Evolutionary conservation across 2,888 invertebrate genomes (phyloP).

Genomic region (Lysandra bellargus): DNA sequence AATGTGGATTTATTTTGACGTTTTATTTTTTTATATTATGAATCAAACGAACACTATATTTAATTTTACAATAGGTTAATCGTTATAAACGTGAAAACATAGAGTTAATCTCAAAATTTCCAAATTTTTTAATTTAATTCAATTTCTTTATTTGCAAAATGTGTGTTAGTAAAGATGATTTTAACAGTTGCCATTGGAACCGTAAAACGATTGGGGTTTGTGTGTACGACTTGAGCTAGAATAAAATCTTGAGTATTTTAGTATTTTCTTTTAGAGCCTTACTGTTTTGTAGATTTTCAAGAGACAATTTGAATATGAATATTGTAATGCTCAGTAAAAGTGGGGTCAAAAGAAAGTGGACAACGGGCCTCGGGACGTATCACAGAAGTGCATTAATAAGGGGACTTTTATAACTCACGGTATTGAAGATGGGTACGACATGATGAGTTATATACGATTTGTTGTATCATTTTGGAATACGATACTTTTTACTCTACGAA

Average conservation of each 20-base stretch:
- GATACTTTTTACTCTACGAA: too few relatives aligned
- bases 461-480: not conserved
- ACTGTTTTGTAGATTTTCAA: constrained; percentile 11
- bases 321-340: constrained; percentile 40
- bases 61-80: too few relatives aligned
- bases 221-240: not conserved
- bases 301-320: constrained; percentile 30
- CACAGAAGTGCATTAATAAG: constrained; percentile 74
- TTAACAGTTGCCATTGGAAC: too few relatives aligned
- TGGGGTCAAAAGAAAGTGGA: constrained; percentile 63
- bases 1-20: not conserved
- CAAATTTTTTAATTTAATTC: not conserved
- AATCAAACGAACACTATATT: not conserved
- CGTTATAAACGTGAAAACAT: too few relatives aligned
- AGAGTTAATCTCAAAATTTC: not conserved
- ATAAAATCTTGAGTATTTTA: not conserved
- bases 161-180: too few relatives aligned
- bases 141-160: too few relatives aligned
- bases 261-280: not conserved
- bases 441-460: not conserved
- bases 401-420: constrained; percentile 55
- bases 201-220: not conserved
- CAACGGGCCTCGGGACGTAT: constrained; percentile 76
- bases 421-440: not conserved
- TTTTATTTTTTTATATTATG: not conserved